These are phyloP conservation scores for Tiphia femorata DNA, from an alignment of 2,888 invertebrate species.

Conservation along the genomic window DNA sequence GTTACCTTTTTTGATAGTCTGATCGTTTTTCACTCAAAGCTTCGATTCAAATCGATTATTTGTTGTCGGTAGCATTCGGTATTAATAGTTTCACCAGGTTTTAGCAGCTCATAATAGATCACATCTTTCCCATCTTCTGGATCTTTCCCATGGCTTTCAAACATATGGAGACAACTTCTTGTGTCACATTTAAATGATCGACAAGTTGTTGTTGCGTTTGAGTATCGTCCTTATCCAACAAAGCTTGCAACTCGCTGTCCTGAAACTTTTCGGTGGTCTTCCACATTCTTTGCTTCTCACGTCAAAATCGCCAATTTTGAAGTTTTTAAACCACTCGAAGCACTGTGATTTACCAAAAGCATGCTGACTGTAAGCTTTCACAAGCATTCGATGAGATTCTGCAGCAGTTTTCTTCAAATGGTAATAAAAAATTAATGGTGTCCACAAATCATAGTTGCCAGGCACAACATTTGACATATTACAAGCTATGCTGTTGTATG, in stretches of 20 bases:
- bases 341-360: slow-evolving; percentile 9
- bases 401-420: slow-evolving; percentile 35
- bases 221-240: neutral
- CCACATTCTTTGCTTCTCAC: slow-evolving; percentile 14
- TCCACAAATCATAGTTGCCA: neutral
- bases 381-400: slow-evolving; percentile 27
- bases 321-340: slow-evolving; percentile 8
- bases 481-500: slow-evolving; percentile 2
- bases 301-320: slow-evolving; percentile 7
- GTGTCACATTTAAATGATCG: slow-evolving; percentile 1
- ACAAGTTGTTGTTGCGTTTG: neutral
- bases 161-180: neutral
- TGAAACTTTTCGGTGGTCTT: slow-evolving; percentile 13
- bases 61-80: slow-evolving; percentile 26
- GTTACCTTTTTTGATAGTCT: slow-evolving; percentile 29
- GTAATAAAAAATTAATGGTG: slow-evolving; percentile 27
- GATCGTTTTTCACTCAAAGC: slow-evolving; percentile 30
- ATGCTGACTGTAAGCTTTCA: slow-evolving; percentile 3
- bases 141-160: slow-evolving; percentile 2
- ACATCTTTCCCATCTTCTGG: slow-evolving; percentile 17
- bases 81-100: slow-evolving; percentile 25
- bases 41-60: slow-evolving; percentile 22
- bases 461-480: neutral
- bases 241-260: slow-evolving; percentile 6
- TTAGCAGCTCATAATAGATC: slow-evolving; percentile 30